Percentiles rank a stretch among this genome's conserved stretches.
These are phyloP conservation scores for Anoura caudifer DNA, from an alignment of 2,113 vertebrate genomes.

Conservation along the genomic window DNA sequence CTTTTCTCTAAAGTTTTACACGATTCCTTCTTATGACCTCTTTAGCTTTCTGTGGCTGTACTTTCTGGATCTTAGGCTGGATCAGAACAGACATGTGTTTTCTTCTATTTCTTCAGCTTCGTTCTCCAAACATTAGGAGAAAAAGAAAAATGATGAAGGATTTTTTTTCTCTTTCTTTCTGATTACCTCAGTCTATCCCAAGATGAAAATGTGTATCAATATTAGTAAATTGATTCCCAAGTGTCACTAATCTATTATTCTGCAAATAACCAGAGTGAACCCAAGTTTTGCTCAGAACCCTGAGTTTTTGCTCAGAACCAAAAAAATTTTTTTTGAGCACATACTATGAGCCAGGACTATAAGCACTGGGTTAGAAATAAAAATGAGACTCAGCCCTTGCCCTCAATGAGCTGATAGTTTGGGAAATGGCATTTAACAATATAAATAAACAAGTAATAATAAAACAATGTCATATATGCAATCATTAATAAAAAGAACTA, in stretches of 20 bases:
- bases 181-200: not conserved
- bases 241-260: not conserved
- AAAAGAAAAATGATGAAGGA: not conserved
- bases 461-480: not conserved
- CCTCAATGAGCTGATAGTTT: not conserved
- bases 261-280: not conserved
- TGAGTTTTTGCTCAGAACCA: too few relatives aligned
- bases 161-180: not conserved
- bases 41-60: not conserved
- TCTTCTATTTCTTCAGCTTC: not conserved
- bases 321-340: not conserved
- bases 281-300: conserved; percentile 1
- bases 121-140: not conserved
- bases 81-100: not conserved
- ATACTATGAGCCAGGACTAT: not conserved
- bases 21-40: not conserved
- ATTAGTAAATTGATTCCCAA: not conserved
- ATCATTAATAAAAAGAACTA: not conserved
- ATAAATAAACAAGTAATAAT: not conserved
- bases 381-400: not conserved
- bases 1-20: not conserved
- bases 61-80: not conserved
- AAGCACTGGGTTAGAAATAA: not conserved
- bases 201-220: not conserved
- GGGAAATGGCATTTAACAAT: not conserved